These are phyloP conservation scores for Spheniscus humboldti DNA, from an alignment of 2,797 vertebrate genomes.

Conservation along the genomic window DNA sequence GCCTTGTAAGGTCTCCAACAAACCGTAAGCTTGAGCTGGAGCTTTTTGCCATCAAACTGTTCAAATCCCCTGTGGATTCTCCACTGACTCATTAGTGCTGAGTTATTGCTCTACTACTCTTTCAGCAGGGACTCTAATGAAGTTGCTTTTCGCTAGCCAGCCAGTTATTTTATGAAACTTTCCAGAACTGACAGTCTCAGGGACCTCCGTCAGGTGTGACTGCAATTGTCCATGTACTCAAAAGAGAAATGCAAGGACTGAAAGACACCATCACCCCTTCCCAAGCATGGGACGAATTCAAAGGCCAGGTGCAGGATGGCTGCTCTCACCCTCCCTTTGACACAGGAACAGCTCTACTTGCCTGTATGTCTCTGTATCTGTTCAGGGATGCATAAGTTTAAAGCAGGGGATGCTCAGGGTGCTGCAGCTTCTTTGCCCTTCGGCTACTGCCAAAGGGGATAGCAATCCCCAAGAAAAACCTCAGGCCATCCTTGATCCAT, in stretches of 20 bases:
- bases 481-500: neutral
- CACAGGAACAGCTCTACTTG: neutral
- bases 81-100: constrained; percentile 7
- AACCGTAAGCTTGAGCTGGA: neutral
- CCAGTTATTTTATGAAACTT: constrained; percentile 11
- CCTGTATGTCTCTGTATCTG: neutral
- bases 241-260: neutral
- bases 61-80: neutral
- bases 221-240: neutral
- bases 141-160: neutral
- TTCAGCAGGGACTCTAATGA: constrained; percentile 34
- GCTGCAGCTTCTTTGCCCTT: neutral
- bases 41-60: neutral
- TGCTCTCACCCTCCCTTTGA: neutral
- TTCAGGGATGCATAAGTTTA: neutral
- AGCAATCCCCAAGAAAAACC: neutral
- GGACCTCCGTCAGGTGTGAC: neutral
- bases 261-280: neutral
- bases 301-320: neutral
- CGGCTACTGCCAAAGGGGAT: neutral
- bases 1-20: neutral
- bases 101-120: constrained; percentile 18
- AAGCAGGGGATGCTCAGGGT: neutral
- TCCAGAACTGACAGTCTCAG: neutral
- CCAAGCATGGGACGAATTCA: neutral